These are phyloP conservation scores for Trachythela sp. DNA, from an alignment of 64 coral and sea anemone species.

Conservation along the genomic window DNA sequence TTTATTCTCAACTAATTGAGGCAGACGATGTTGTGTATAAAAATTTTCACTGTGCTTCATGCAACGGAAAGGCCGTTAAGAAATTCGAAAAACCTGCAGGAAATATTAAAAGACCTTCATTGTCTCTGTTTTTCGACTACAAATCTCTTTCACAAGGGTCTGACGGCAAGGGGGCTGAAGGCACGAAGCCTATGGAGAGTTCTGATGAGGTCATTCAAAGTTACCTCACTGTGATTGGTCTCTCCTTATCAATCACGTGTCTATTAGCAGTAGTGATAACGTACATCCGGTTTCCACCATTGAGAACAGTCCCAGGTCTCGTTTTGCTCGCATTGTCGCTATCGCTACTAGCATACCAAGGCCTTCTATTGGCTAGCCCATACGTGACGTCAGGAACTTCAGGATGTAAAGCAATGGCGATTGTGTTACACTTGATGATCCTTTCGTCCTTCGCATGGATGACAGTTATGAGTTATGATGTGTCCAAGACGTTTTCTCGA, in stretches of 20 bases:
- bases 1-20: background rate
- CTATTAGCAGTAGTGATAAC: background rate
- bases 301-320: background rate
- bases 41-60: background rate
- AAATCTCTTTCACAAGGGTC: background rate
- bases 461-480: background rate
- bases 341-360: background rate
- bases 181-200: background rate
- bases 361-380: background rate
- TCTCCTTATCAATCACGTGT: background rate
- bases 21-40: background rate
- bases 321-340: background rate
- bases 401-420: background rate
- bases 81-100: background rate
- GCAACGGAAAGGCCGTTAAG: background rate
- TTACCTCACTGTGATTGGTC: background rate
- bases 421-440: background rate
- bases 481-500: background rate
- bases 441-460: background rate
- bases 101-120: background rate
- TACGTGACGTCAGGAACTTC: background rate
- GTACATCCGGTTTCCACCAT: background rate
- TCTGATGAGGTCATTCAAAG: background rate
- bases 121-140: background rate
- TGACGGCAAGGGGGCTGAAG: background rate